Evolutionary conservation across 64 coral and sea anemone species (phyloP), one percentile per base, ranked within the genome.

Genomic region (Pachyseris speciosa): DNA sequence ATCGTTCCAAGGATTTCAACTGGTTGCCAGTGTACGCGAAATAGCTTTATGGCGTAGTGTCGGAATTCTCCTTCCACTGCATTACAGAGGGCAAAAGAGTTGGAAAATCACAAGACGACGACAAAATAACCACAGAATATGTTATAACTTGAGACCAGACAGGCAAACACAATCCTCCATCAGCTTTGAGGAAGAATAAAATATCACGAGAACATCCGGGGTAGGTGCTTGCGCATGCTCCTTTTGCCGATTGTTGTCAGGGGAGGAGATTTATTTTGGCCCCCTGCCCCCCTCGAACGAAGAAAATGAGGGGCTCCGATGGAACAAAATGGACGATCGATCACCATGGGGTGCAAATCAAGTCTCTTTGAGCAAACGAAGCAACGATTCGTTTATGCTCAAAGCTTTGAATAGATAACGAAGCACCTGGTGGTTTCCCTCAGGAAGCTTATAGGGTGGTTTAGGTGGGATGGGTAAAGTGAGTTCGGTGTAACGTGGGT

Each of bases 161-260:
- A n/a, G 40, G 52, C 33, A 81, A 61, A 29, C 53, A 53, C 36
- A 31, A 61, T 1, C 31, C 2, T 60, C 43, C 73, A 52, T 22
- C 44, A 30, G 9, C 53, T 19, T 7, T 20, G 5, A 12, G n/a
- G 33, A 34, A 34, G 45, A 20, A 40, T n/a, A 74, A 79, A 81
- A 81, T 58, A 81, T 81, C 77, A 81, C 77, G 77, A 81, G 77
- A 81, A 81, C 77, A 81, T 81, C 77, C 77, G 77, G 77, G 77
- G 19, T 36, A 34, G 33, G 36, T 1, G 8, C 4, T 40, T 61
- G 77, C 77, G 77, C 77, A 81, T 63, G 55, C 77, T 80, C 29
- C n/a, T 38, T 80, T 34, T 7, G 67, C 19, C 16, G 34, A 71
- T 37, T 34, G 32, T 22, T 15, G 65, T 68, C 27, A 26, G 60